Conservation (phyloP, 2,888 invertebrate species). For the Megastigmus dorsalis region DNA sequence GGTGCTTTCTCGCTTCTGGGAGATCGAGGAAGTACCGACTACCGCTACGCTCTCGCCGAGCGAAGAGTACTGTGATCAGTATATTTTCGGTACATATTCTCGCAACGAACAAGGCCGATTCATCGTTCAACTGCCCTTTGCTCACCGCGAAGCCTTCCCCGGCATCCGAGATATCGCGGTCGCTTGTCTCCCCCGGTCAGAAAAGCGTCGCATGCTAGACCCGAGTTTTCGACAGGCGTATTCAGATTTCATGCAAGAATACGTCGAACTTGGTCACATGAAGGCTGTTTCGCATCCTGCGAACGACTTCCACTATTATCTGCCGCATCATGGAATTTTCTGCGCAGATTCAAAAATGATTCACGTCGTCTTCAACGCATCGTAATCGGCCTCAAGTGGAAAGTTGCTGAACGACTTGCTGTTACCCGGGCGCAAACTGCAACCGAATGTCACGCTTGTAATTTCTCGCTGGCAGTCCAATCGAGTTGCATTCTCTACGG, state of each 20-base stretch:
- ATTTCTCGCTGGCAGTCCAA: not conserved
- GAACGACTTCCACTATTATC: not conserved
- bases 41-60: too few relatives aligned
- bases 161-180: not conserved
- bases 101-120: not conserved
- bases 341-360: not conserved
- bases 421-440: not conserved
- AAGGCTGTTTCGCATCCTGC: not conserved
- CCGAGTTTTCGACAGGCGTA: not conserved
- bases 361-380: not conserved
- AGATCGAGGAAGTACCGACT: too few relatives aligned
- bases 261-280: not conserved
- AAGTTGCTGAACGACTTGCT: not conserved
- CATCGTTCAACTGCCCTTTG: not conserved
- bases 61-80: too few relatives aligned
- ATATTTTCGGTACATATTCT: not conserved
- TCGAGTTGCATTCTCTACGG: not conserved
- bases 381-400: not conserved
- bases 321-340: too few relatives aligned
- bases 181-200: not conserved
- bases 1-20: too few relatives aligned
- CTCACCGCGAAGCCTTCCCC: not conserved
- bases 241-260: not conserved
- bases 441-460: not conserved
- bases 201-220: not conserved